Evolutionary conservation across 2,113 vertebrate genomes (phyloP).

Genomic region (Carassius gibelio): DNA sequence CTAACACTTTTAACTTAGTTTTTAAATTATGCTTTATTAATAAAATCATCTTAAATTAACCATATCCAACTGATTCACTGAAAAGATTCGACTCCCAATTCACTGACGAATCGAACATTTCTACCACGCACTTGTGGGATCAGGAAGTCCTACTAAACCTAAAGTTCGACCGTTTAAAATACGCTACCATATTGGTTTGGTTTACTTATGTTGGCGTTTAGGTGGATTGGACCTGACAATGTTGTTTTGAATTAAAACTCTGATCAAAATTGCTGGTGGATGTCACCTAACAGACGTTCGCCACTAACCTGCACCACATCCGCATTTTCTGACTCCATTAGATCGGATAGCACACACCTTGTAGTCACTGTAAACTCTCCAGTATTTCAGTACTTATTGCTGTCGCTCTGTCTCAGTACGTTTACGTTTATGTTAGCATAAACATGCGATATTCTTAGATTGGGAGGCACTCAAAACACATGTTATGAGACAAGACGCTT

Average conservation of each 20-base stretch:
- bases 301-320: slow-evolving; percentile 34
- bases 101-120: neutral
- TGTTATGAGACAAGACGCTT: no score
- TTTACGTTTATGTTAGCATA: neutral
- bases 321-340: slow-evolving; percentile 32
- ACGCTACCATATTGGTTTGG: neutral
- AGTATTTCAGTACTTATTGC: neutral
- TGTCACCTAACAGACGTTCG: neutral
- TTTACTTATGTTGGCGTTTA: neutral
- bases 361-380: neutral
- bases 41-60: neutral
- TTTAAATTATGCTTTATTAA: neutral
- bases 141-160: slow-evolving; percentile 20
- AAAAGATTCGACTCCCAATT: neutral
- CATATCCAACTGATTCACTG: neutral
- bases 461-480: no score
- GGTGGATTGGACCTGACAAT: neutral
- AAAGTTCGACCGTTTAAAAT: neutral
- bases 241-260: neutral
- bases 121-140: neutral
- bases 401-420: neutral
- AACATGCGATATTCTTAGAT: neutral
- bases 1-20: neutral
- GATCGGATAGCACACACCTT: slow-evolving; percentile 5
- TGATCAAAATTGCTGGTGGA: neutral